phyloP scores from a whole-genome alignment of 2,113 vertebrate species.

The Turnix velox region DNA sequence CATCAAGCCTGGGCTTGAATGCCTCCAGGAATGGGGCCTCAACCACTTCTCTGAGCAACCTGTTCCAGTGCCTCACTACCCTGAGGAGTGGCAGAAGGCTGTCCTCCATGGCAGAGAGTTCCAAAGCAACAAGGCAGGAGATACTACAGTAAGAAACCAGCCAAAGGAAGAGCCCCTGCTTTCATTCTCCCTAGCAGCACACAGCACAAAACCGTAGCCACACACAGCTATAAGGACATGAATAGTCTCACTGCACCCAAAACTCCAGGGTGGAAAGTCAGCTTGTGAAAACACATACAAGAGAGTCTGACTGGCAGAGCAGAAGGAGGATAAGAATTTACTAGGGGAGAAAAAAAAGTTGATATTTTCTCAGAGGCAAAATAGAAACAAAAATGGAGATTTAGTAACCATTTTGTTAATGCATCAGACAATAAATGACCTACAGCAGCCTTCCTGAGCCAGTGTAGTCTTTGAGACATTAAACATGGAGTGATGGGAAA shows the following conservation, averaged over 20 bases:
- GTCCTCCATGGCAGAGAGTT: background rate
- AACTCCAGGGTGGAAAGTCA: background rate
- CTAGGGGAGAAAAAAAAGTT: background rate
- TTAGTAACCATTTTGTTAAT: background rate
- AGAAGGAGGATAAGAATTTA: background rate
- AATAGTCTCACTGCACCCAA: background rate
- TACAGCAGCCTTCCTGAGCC: background rate
- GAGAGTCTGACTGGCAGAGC: background rate
- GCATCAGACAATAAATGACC: background rate
- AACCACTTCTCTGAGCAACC: too few relatives aligned
- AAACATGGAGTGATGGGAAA: background rate
- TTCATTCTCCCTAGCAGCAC: background rate
- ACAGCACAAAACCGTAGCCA: background rate
- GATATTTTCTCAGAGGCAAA: background rate
- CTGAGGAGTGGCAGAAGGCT: background rate
- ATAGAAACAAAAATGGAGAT: background rate
- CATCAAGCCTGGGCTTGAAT: too few relatives aligned
- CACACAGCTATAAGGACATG: background rate
- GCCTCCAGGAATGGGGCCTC: too few relatives aligned
- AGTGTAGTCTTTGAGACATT: background rate
- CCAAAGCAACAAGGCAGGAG: background rate
- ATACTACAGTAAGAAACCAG: background rate
- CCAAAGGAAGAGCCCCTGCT: background rate
- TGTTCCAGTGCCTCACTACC: too few relatives aligned
- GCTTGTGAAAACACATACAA: background rate